Evolutionary conservation across 2,113 vertebrate species (phyloP), one percentile per base, ranked within the genome.

Genomic region (Rissa tridactyla): DNA sequence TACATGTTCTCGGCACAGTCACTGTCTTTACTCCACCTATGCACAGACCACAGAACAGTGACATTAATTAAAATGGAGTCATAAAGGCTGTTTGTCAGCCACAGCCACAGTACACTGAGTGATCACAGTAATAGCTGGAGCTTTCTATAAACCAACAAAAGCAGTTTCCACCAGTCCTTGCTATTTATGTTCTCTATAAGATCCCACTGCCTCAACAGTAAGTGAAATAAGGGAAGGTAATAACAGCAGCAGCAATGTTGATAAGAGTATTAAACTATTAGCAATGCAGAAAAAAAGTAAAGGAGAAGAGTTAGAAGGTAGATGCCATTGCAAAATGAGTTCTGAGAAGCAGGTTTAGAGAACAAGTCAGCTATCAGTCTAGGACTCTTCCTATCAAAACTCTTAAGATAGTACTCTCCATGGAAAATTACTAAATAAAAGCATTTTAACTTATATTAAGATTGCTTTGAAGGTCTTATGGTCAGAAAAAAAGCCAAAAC

Each of bases 1-100:
- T 99, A 99, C 99, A 99, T 99, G 96, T 99, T 99, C 97, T 99
- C 99, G 0, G 99, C 98, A 88, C 99, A 99, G 82, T 99, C 99
- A 6, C 97, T 98, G 64, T 99, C 99, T 79, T 97, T 99, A 92
- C 98, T 98, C 98, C 98, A 98, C 71, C 98, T 98, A 6, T 6
- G 47, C 58, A 79, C 27, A 69, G 20, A 79, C 18, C 94, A 95
- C 38, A 57, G 17, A 82, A 61, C 62, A 60, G 22, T 4, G 4
- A 29, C 4, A 2, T 21, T 9, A 83, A 64, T 42, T 12, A 29
- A 36, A 76, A 77, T 2, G 0, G 22, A 60, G 11, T 14, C 0
- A 0, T 9, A 61, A 61, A 47, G 30, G 38, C 60, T 60, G 25
- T 10, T 68, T 42, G 38, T 65, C 29, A 36, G 54, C 27, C 30